These are phyloP conservation scores for Pachydiplax longipennis DNA, from an alignment of 2,888 invertebrate species.

Conservation along the genomic window DNA sequence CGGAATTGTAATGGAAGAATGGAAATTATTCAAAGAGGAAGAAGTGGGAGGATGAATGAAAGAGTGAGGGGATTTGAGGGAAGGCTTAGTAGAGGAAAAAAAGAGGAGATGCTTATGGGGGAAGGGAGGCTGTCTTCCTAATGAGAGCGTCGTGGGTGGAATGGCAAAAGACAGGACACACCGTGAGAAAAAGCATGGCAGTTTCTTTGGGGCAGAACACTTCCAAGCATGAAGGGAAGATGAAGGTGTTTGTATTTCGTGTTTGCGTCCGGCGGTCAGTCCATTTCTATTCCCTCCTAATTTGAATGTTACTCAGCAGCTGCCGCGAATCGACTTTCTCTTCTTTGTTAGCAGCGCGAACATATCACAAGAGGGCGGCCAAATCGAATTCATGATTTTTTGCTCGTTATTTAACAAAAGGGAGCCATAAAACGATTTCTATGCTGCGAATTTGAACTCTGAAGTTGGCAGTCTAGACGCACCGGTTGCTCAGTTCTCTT, in stretches of 20 bases:
- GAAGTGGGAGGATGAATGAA: not conserved
- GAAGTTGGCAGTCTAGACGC: no score
- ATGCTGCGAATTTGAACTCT: no score
- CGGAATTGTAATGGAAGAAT: not conserved
- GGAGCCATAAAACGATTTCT: no score
- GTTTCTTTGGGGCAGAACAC: not conserved
- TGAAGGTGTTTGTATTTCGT: not conserved
- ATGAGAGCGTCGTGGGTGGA: conserved; percentile 44
- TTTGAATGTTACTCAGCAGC: no score
- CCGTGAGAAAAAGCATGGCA: not conserved
- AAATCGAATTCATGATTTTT: no score
- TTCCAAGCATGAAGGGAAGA: not conserved
- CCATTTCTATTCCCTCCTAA: no score
- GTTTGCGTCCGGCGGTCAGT: not conserved
- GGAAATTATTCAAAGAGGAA: not conserved
- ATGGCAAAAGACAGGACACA: not conserved
- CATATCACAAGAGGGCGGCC: no score
- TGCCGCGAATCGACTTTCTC: no score
- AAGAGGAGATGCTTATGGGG: not conserved
- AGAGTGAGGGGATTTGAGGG: not conserved
- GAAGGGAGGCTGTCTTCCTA: conserved; percentile 9
- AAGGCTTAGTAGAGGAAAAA: not conserved
- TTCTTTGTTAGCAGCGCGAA: no score
- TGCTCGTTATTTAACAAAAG: no score
- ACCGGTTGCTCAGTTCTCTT: no score